Base-by-base conservation (phyloP, 2,888 invertebrate genomes). In the Clanis bilineata region DNA sequence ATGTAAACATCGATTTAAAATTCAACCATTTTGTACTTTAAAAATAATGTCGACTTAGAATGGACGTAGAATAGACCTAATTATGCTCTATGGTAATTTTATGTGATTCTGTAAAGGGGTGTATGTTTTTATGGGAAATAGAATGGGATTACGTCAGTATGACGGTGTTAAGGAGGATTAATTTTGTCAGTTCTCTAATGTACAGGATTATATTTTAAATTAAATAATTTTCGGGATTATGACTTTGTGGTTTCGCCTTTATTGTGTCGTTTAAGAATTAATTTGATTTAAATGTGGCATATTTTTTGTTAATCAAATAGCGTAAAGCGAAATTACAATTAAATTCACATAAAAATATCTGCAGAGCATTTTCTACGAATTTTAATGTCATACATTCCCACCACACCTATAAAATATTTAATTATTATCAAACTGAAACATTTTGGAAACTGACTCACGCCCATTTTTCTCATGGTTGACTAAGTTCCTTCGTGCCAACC, bases 41-140 rank as follows among this genome's bases (percentile, higher is more conserved):
- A 43, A 18, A 12, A 45, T 23, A 45, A 51, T 51, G 51, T 18
- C 9, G 51, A 28, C 32, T 51, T 32, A 18, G 18, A 44, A 51
- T 9, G 81, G 71, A 69, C 71, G 25, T 82, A 90, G 88, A 90
- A 91, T 90, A 83, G 76, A 65, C 58, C 90, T 90, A 90, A 90
- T 90, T 90, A 90, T 90, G 69, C 86, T 77, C 76, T 85, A 91
- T 90, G 88, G 62, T 88, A 90, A 90, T 90, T 86, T 85, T 83
- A 88, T 86, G 83, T 75, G 72, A 75, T 71, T 75, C 78, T 81
- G 82, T 70, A 73, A 74, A 77, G 75, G 85, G 85, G 83, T 86
- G 88, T 86, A 82, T 85, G 82, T 86, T 86, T n/a, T 79, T 87
- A 88, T 87, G 88, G 82, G 88, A 88, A 86, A 85, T 77, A 79